Evolutionary conservation across 2,113 vertebrate genomes (phyloP), one percentile per base, ranked within the genome.

Genomic region (Ia io): DNA sequence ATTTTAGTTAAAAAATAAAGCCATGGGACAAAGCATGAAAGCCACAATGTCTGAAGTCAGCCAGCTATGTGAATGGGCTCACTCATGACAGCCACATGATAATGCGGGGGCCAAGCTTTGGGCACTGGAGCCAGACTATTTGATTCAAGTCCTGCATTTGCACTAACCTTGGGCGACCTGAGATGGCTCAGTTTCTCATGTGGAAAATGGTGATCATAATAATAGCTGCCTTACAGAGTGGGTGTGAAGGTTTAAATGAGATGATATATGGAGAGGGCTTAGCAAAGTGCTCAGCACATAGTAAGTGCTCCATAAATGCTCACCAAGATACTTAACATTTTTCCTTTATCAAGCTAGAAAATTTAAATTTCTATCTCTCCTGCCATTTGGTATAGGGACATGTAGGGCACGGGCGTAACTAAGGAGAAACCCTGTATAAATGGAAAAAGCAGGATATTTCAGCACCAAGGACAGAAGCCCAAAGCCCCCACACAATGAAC

Each of bases 391-490:
- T 7, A 47, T 20, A 42, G 65, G 42, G 12, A 49, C 0, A 20
- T 6, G 23, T 0, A 42, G 28, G 32, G 9, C 30, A 22, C 7
- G 16, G 5, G 37, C 17, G 6, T 1, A 40, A 44, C 30, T 67
- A 59, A 79, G 47, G 40, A 71, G 84, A 90, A 69, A 78, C 1
- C 2, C 1, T 25, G 9, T 9, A 9, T 4, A 9, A 13, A n/a
- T 25, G 30, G 51, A 37, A 53, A 82, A 84, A 28, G 9, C 28
- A 18, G 0, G 18, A 0, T 2, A 7, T 16, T 90, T 95, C 95
- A 95, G 93, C 37, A 96, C 91, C 91, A 77, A 94, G 93, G 96
- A 95, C 78, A 92, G 92, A 28, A 28, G 4, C 16, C 13, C 20
- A 30, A 25, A 1, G 20, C 3, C 17, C 9, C 16, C 22, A 17